Base-by-base conservation (phyloP, 2,888 invertebrate species). In the Ligdia adustata region DNA sequence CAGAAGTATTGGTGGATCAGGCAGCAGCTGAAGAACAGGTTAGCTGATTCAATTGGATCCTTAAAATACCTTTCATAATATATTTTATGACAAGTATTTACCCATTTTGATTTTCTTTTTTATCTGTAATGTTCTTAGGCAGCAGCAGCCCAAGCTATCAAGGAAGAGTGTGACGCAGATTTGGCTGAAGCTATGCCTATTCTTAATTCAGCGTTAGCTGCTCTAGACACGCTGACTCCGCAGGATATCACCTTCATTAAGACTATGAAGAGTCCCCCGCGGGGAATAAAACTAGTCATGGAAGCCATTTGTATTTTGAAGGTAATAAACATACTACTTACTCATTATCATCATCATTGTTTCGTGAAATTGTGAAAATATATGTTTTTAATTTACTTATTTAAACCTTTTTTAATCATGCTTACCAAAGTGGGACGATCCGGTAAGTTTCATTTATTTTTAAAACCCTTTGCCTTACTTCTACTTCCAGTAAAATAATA, bases 211-310 rank as follows among this genome's bases (percentile, higher is more conserved):
- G 98, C 99, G 0, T 82, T 98, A 46, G 93, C 95, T 1, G 98
- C 98, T 0, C 87, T 99, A 1, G 95, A 98, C 65, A 98, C 98
- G 0, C 91, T 99, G 14, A 98, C 97, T 12, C 94, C 95, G 2
- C 93, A 94, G 41, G 99, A 98, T 73, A 97, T 99, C 55, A 96
- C 97, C 2, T 93, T 98, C 54, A 96, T 99, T 26, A 98, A 97
- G 82, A 95, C 98, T 0, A 99, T 99, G 98, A 98, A 98, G 89
- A 97, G 95, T 88, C 99, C 99, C 0, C 98, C 99, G 0, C 92
- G 94, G 59, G 96, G 95, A 11, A 95, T 99, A 4, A 96, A 95
- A 68, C 88, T 97, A 13, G 96, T 98, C 2, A 97, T 99, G 97
- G 99, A 99, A 83, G 97, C 97, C 31, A 94, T 99, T 55, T 99